A percentile compares a stretch with the other conserved stretches of the same genome.
phyloP scores from a whole-genome alignment of 2,888 invertebrate genomes.

The Leucophenga montana region DNA sequence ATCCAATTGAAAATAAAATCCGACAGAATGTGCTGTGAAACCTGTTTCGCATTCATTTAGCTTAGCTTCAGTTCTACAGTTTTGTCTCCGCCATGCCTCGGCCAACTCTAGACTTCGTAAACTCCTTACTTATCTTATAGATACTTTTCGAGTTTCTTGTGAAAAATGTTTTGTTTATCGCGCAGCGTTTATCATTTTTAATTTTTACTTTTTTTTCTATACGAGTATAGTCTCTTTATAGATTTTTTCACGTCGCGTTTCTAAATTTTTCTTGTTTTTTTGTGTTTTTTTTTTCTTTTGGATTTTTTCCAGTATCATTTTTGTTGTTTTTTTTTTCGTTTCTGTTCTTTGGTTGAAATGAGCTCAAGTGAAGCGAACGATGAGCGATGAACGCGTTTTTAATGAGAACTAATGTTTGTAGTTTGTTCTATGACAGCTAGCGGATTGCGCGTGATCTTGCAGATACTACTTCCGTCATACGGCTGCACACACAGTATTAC shows the following conservation, averaged over 20 bases:
- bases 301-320: background rate
- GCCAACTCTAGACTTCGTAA: too few species aligned
- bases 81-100: too few species aligned
- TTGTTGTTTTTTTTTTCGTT: background rate
- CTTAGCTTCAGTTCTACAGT: too few species aligned
- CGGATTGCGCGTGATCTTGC: too few species aligned
- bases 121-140: too few species aligned
- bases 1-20: too few species aligned
- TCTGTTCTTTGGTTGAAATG: background rate
- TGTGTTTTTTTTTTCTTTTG: background rate
- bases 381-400: constrained; percentile 14
- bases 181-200: constrained; percentile 3
- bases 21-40: too few species aligned
- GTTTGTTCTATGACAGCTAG: background rate
- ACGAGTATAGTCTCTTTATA: background rate
- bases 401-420: constrained; percentile 4
- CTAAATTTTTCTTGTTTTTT: background rate
- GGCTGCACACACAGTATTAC: too few species aligned
- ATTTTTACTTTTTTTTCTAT: constrained; percentile 3
- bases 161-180: constrained; percentile 19
- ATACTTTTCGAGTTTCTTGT: constrained; percentile 5
- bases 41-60: too few species aligned
- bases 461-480: too few species aligned
- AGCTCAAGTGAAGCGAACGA: constrained; percentile 4
- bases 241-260: background rate